phyloP scores from a whole-genome alignment of 2,113 vertebrate genomes.

The Lepidiolamprologus cunningtoni region DNA sequence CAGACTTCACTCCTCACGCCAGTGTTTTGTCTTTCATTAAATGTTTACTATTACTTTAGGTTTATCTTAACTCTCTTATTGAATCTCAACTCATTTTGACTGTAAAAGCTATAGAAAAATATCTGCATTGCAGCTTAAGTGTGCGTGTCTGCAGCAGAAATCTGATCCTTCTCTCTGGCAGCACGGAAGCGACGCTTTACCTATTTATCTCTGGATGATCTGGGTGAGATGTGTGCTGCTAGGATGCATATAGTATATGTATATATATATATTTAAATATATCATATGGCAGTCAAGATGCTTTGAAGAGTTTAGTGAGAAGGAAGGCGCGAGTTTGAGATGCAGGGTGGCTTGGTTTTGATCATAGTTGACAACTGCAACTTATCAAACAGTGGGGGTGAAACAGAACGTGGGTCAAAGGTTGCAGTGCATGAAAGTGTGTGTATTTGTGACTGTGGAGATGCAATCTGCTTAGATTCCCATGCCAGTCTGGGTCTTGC shows the following conservation, averaged over 20 bases:
- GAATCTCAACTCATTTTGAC: background rate
- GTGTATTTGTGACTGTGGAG: background rate
- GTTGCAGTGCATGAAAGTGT: background rate
- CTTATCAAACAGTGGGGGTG: slow-evolving; percentile 27
- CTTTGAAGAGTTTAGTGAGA: background rate
- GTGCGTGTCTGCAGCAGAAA: background rate
- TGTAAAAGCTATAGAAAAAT: background rate
- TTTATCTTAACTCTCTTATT: background rate
- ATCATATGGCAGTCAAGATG: background rate
- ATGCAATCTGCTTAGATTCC: slow-evolving; percentile 17
- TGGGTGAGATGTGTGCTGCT: background rate
- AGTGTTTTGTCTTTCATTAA: background rate
- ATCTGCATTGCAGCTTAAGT: background rate
- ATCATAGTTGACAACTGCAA: slow-evolving; percentile 14
- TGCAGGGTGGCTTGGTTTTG: background rate
- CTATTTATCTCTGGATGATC: background rate
- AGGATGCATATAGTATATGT: background rate
- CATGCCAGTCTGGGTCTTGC: background rate
- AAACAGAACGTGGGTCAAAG: slow-evolving; percentile 12
- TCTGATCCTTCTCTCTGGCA: background rate
- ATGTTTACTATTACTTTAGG: background rate
- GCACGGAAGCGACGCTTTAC: background rate
- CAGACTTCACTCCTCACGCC: background rate
- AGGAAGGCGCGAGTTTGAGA: background rate
- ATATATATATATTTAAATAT: background rate